These are phyloP conservation scores for Pandemis heparana DNA, from an alignment of 2,888 invertebrate genomes.

Conservation along the genomic window DNA sequence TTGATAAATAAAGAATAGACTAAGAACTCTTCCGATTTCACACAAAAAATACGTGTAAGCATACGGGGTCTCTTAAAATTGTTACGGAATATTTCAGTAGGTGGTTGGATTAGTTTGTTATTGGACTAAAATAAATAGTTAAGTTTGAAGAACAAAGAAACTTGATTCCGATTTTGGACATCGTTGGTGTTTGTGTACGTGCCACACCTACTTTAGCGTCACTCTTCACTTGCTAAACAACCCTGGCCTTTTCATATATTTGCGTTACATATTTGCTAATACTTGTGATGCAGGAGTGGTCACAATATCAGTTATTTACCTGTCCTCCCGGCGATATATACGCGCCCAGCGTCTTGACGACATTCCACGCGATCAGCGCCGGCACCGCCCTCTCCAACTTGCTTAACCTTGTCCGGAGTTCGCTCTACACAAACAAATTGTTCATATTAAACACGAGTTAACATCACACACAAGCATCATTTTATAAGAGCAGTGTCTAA, in stretches of 20 bases:
- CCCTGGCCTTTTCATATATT: neutral
- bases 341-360: constrained; percentile 74
- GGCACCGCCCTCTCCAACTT: constrained; percentile 87
- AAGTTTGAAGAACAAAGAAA: neutral
- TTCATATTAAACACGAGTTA: neutral
- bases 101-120: too few species aligned
- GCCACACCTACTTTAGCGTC: neutral
- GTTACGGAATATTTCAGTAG: too few species aligned
- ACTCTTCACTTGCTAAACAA: neutral
- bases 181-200: too few species aligned
- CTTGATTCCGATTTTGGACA: too few species aligned
- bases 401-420: constrained; percentile 83
- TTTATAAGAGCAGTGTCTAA: too few species aligned
- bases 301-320: constrained; percentile 47
- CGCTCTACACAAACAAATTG: constrained; percentile 62
- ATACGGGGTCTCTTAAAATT: neutral
- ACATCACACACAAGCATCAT: neutral
- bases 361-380: constrained; percentile 87
- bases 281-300: neutral
- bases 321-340: constrained; percentile 59
- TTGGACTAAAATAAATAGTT: neutral
- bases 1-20: constrained; percentile 3
- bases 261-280: neutral
- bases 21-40: neutral
- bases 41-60: neutral